Conservation (phyloP, 2,797 vertebrate genomes). For the Leptatherina wallacei region DNA sequence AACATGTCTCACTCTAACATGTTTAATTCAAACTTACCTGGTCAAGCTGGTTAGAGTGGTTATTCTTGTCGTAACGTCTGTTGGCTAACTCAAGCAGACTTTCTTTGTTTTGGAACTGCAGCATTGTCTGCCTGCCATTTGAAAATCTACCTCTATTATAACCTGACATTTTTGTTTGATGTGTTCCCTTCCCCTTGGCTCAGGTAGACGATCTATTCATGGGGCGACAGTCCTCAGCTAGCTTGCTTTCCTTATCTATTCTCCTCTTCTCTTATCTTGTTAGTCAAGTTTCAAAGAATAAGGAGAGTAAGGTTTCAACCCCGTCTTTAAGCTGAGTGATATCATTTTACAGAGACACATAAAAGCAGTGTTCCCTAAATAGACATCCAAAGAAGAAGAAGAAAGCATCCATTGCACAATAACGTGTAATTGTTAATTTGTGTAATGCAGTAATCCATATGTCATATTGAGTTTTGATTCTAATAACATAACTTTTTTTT, state of each 20-base stretch:
- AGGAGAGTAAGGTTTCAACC: constrained; percentile 59
- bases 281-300: constrained; percentile 55
- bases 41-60: constrained; percentile 68
- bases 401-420: background rate
- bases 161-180: constrained; percentile 52
- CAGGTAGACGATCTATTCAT: constrained; percentile 52
- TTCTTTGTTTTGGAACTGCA: constrained; percentile 57
- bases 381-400: constrained; percentile 30
- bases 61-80: constrained; percentile 48
- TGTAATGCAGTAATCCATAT: constrained; percentile 31
- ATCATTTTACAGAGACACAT: constrained; percentile 61
- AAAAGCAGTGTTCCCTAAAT: constrained; percentile 56
- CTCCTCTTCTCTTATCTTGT: constrained; percentile 55
- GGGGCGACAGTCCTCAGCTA: constrained; percentile 26
- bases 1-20: constrained; percentile 29
- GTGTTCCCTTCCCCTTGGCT: constrained; percentile 45
- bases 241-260: constrained; percentile 51
- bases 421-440: constrained; percentile 31
- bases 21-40: constrained; percentile 42
- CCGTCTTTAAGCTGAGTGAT: constrained; percentile 58
- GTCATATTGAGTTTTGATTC: constrained; percentile 7
- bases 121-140: constrained; percentile 55
- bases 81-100: constrained; percentile 41
- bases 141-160: constrained; percentile 41
- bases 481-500: background rate